Evolutionary conservation across 2,797 vertebrate genomes (phyloP), one percentile per base, ranked within the genome.

Genomic region (Lophius americanus): DNA sequence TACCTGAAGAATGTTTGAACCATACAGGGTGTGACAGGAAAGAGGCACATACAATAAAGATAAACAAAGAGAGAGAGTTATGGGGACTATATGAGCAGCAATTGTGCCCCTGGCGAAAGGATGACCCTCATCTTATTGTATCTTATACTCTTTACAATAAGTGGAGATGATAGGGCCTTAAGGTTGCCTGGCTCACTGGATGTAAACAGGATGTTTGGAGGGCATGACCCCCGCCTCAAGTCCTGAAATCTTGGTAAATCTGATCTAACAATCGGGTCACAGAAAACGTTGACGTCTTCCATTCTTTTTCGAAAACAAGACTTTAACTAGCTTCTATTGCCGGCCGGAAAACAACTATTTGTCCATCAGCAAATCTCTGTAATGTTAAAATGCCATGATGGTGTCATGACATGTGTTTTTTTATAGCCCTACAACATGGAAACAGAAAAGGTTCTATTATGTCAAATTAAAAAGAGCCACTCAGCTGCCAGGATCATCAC

Each of bases 121-220:
- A 69, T 33, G 56, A 49, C 60, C 50, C 37, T 52, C 39, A 41
- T 71, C 63, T 68, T 10, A 59, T 59, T 71, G 50, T 7, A 61
- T 75, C 49, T 37, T 1, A 46, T 23, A 35, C 59, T 35, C 35
- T 32, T 47, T 68, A 70, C 47, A 63, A 69, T 51, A 70, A 9
- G 67, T 51, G 47, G 46, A 46, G 75, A 51, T 70, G 66, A 86
- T 70, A 57, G 63, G 63, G 65, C 60, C 64, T 74, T 9, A 7
- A 54, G 63, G 67, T 70, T 36, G 13, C 50, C 51, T 68, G 48
- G 39, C 60, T 60, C 57, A 51, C 43, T 71, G 46, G 70, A 70
- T 32, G 41, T 63, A 64, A 64, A 41, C 64, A 51, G 7, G 33
- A 60, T 59, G 48, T 49, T 73, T 13, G 55, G 50, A 60, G 62